Conservation (phyloP, 2,113 vertebrate genomes). For the Craseonycteris thonglongyai region DNA sequence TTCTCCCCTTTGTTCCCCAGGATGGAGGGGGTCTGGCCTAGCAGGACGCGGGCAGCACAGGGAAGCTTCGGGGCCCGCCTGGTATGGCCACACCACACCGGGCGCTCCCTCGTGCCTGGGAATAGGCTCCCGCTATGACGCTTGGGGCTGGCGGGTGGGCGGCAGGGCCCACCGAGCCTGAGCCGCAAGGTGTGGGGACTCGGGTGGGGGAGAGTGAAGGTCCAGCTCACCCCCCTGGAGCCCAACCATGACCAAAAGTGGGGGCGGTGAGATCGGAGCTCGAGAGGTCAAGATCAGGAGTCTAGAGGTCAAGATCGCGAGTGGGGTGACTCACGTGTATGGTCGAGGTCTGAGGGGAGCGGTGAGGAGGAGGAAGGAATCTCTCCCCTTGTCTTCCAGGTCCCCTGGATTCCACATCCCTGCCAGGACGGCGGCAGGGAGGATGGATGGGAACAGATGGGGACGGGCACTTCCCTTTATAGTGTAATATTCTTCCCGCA, state of each 20-base stretch:
- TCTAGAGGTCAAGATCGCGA: not conserved
- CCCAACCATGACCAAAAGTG: fast-evolving
- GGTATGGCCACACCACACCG: not conserved
- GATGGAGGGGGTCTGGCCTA: not conserved
- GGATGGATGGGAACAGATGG: not conserved
- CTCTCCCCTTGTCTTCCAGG: fast-evolving
- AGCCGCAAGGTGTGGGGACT: too few relatives aligned
- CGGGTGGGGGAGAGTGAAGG: not conserved
- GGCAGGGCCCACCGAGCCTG: not conserved
- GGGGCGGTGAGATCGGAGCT: not conserved
- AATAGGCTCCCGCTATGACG: fast-evolving
- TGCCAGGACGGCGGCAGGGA: not conserved
- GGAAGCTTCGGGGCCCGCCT: not conserved
- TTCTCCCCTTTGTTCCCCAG: not conserved
- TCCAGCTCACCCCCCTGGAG: not conserved
- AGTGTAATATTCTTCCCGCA: fast-evolving
- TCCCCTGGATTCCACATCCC: not conserved
- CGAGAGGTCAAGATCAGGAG: not conserved
- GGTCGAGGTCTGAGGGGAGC: not conserved
- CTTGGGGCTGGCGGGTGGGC: not conserved
- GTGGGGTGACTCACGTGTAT: fast-evolving
- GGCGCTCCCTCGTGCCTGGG: fast-evolving
- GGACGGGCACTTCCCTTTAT: too few relatives aligned
- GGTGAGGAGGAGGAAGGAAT: not conserved
- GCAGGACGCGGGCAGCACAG: fast-evolving